Evolutionary conservation across 2,888 invertebrate species (phyloP).

Genomic region (Bombylius discolor): DNA sequence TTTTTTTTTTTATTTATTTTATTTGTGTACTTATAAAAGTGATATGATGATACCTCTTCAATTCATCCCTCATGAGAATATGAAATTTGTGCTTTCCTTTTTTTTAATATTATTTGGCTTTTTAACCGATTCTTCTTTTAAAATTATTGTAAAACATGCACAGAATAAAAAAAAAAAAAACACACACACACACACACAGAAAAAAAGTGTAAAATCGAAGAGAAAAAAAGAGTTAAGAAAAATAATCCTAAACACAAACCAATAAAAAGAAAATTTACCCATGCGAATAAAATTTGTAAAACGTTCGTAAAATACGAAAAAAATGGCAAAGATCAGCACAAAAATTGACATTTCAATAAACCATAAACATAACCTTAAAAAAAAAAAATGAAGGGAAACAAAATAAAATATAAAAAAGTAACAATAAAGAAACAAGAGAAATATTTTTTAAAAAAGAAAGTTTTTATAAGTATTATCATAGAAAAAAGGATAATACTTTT

Average conservation of each 20-base stretch:
- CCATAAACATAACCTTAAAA: slow-evolving; percentile 27
- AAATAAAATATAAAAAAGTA: not conserved
- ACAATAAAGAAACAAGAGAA: not conserved
- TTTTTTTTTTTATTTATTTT: too few species aligned
- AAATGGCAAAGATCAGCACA: slow-evolving; percentile 26
- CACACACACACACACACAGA: too few species aligned
- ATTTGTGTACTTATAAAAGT: too few species aligned
- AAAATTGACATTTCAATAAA: slow-evolving; percentile 37
- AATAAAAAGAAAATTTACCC: slow-evolving; percentile 11
- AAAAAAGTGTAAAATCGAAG: not conserved
- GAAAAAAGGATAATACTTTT: not conserved
- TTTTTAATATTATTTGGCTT: too few species aligned
- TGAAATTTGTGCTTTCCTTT: too few species aligned
- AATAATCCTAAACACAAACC: not conserved
- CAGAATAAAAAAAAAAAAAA: too few species aligned
- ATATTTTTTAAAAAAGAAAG: not conserved
- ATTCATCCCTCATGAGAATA: not conserved
- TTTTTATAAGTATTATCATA: not conserved
- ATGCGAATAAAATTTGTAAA: slow-evolving; percentile 2
- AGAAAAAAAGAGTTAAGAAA: not conserved
- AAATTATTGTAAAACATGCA: too few species aligned
- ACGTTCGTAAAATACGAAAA: not conserved
- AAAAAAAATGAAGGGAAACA: slow-evolving; percentile 22
- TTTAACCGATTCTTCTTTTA: too few species aligned
- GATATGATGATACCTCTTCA: not conserved